Evolutionary conservation across 64 coral and sea anemone species (phyloP).

Genomic region (Montipora capricornis): DNA sequence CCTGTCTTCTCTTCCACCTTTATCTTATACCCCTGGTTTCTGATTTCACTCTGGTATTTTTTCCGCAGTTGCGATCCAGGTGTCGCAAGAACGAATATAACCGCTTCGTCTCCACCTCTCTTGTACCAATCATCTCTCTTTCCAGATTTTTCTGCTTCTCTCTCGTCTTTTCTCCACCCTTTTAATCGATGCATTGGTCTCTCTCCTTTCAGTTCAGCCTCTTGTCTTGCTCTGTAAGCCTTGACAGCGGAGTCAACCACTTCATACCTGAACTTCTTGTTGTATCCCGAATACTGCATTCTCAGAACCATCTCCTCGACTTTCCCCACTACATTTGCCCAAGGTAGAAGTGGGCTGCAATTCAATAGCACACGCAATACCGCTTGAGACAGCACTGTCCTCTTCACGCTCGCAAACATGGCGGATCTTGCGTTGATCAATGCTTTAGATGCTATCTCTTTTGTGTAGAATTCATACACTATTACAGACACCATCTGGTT

Average conservation of each 20-base stretch:
- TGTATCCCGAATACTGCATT: slow-evolving; percentile 49
- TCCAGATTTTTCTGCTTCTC: not conserved
- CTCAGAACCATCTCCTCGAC: slow-evolving; percentile 8
- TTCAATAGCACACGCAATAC: not conserved
- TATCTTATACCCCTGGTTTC: not conserved
- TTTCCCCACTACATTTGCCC: not conserved
- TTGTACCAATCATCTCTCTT: slow-evolving; percentile 19
- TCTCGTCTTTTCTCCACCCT: not conserved
- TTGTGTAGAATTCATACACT: slow-evolving; percentile 14
- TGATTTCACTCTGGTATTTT: not conserved
- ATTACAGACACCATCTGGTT: slow-evolving; percentile 53
- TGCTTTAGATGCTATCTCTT: not conserved
- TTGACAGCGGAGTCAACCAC: not conserved
- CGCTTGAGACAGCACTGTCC: too few relatives aligned
- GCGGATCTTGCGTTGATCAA: not conserved
- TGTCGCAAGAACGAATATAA: not conserved
- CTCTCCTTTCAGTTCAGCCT: not conserved
- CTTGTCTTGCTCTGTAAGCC: not conserved
- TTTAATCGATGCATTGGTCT: slow-evolving; percentile 16
- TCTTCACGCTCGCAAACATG: not conserved
- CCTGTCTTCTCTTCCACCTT: not conserved
- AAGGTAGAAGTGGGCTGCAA: slow-evolving; percentile 20
- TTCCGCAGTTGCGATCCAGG: not conserved
- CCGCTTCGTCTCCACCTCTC: not conserved
- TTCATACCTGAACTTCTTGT: not conserved